These are phyloP conservation scores for Gopherus evgoodei DNA, from an alignment of 2,113 vertebrate species.

Conservation along the genomic window DNA sequence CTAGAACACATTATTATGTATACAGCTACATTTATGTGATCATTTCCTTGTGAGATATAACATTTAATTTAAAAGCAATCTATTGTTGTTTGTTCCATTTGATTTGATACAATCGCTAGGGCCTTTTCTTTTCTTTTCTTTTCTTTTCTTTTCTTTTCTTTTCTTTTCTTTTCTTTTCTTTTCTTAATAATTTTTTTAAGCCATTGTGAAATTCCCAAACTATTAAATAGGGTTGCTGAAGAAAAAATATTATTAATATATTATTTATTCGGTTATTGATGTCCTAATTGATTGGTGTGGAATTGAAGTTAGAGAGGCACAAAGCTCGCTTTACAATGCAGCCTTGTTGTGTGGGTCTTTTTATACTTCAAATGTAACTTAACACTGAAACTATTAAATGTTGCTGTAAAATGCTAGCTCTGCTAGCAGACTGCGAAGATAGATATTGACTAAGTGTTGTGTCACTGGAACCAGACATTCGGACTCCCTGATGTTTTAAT, in stretches of 20 bases:
- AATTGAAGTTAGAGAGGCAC: conserved; percentile 10
- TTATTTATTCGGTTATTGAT: conserved; percentile 27
- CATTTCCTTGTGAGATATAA: not conserved
- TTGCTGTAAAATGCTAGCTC: conserved; percentile 45
- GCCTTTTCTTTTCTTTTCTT: not conserved
- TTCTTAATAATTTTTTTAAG: not conserved
- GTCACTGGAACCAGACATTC: conserved; percentile 76
- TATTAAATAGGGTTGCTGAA: not conserved
- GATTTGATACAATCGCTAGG: not conserved
- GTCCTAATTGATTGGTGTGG: not conserved
- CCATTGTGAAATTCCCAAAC: not conserved
- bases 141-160: not conserved
- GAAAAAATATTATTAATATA: not conserved
- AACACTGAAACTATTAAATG: conserved; percentile 35
- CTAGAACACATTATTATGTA: not conserved
- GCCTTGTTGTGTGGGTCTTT: not conserved
- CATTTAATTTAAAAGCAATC: not conserved
- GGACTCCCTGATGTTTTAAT: conserved; percentile 80
- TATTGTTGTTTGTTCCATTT: not conserved
- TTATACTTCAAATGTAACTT: conserved; percentile 31
- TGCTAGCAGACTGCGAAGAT: conserved; percentile 53
- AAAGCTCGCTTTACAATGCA: conserved; percentile 7
- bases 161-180: not conserved
- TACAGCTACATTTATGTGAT: not conserved
- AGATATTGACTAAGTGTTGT: conserved; percentile 73